These are phyloP conservation scores for Pithys albifrons DNA, from an alignment of 2,113 vertebrate species.

Conservation along the genomic window DNA sequence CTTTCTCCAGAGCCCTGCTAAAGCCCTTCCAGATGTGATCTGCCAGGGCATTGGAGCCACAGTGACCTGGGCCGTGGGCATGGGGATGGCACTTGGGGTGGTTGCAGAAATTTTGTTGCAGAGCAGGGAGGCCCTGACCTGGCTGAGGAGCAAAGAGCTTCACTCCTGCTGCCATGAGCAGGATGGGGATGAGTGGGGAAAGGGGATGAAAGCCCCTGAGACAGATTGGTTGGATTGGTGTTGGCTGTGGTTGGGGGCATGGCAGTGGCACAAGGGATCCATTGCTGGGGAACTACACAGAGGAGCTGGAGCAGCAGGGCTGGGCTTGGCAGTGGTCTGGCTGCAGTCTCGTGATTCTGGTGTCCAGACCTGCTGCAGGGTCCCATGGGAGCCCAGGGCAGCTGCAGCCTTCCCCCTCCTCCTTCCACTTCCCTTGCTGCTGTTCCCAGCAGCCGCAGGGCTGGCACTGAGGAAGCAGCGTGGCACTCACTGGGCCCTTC, in stretches of 20 bases:
- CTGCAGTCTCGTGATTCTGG: not conserved
- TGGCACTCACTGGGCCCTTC: not conserved
- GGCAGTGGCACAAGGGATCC: fast-evolving
- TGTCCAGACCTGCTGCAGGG: not conserved
- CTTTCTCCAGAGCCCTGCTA: slow-evolving; percentile 11
- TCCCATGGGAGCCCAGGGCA: not conserved
- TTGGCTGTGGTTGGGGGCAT: not conserved
- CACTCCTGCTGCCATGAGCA: fast-evolving
- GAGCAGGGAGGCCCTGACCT: not conserved
- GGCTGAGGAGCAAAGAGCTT: not conserved
- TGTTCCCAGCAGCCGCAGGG: not conserved
- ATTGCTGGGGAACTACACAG: fast-evolving
- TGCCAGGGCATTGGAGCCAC: not conserved
- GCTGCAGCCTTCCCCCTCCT: not conserved
- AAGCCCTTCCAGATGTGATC: slow-evolving; percentile 70
- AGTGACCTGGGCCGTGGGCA: not conserved
- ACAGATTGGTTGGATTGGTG: fast-evolving
- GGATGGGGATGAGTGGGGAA: not conserved
- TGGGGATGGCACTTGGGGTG: not conserved
- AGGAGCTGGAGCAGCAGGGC: not conserved
- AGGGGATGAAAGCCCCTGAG: not conserved
- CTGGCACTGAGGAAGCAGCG: not conserved
- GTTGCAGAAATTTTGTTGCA: not conserved
- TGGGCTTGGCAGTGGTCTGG: not conserved
- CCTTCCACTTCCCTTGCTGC: not conserved